Percentiles rank a stretch among this genome's conserved stretches.
phyloP scores from a whole-genome alignment of 2,113 vertebrate species.

The Harpagus bidentatus region DNA sequence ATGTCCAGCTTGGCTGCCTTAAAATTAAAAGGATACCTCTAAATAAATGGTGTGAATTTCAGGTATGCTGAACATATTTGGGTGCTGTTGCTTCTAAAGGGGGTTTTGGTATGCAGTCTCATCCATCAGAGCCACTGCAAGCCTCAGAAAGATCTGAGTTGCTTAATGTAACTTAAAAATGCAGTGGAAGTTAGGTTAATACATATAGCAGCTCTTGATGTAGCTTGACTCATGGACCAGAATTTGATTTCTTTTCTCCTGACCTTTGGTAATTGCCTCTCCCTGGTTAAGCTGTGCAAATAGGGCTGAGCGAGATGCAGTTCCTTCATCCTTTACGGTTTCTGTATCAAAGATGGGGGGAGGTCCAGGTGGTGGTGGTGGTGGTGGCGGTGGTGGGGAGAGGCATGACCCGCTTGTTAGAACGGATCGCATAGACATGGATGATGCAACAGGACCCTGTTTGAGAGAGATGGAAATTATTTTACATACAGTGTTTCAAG shows the following conservation, averaged over 20 bases:
- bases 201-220: not conserved
- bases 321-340: conserved; percentile 57
- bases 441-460: conserved; percentile 86
- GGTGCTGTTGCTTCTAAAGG: not conserved
- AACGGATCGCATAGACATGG: conserved; percentile 56
- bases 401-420: conserved; percentile 63
- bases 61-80: not conserved
- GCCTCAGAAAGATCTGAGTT: not conserved
- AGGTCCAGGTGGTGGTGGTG: conserved; percentile 80
- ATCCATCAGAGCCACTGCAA: not conserved
- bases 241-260: not conserved
- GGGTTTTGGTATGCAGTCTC: not conserved
- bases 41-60: not conserved
- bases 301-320: conserved; percentile 80
- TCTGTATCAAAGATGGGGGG: conserved; percentile 76
- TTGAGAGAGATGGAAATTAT: not conserved
- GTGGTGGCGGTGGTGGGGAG: conserved; percentile 54
- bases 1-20: not conserved
- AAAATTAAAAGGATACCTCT: not conserved
- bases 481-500: not conserved
- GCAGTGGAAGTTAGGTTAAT: not conserved
- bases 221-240: not conserved
- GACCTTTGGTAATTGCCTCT: conserved; percentile 91
- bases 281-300: conserved; percentile 95
- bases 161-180: not conserved